Percentiles rank a stretch among this genome's conserved stretches.
Evolutionary conservation across 2,888 invertebrate species (phyloP).

Genomic region (Laothoe populi): DNA sequence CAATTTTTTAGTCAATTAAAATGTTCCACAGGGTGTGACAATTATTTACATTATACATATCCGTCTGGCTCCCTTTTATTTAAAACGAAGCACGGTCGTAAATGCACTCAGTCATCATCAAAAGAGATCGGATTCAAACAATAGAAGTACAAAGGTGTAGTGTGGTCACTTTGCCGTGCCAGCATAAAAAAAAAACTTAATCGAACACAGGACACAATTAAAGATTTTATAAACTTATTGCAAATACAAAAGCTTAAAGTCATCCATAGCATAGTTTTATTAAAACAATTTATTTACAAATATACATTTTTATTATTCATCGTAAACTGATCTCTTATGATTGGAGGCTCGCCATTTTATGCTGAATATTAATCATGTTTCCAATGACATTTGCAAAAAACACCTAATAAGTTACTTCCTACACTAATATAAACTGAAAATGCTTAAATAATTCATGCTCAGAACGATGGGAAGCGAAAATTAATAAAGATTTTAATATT

Average conservation of each 20-base stretch:
- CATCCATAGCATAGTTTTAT: too few species aligned
- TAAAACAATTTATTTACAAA: too few species aligned
- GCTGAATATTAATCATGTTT: background rate
- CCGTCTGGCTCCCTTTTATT: conserved; percentile 37
- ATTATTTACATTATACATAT: conserved; percentile 70
- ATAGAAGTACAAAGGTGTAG: background rate
- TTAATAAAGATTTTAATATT: background rate
- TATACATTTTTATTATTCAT: background rate
- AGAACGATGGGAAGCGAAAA: background rate
- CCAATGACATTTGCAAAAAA: too few species aligned
- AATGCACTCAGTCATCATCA: background rate
- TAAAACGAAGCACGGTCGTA: background rate
- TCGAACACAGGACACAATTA: too few species aligned
- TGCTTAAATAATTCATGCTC: background rate
- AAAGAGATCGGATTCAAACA: conserved; percentile 7
- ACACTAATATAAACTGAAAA: background rate
- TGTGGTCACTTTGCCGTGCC: too few species aligned
- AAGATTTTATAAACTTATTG: too few species aligned
- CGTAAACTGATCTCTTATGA: background rate
- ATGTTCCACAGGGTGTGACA: conserved; percentile 78
- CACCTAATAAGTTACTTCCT: background rate
- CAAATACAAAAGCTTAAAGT: too few species aligned
- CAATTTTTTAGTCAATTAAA: conserved; percentile 81
- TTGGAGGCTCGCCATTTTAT: background rate
- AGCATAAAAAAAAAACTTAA: too few species aligned